Percentiles rank a stretch among this genome's conserved stretches.
Evolutionary conservation across 2,113 vertebrate genomes (phyloP).

Genomic region (Xerus inauris): DNA sequence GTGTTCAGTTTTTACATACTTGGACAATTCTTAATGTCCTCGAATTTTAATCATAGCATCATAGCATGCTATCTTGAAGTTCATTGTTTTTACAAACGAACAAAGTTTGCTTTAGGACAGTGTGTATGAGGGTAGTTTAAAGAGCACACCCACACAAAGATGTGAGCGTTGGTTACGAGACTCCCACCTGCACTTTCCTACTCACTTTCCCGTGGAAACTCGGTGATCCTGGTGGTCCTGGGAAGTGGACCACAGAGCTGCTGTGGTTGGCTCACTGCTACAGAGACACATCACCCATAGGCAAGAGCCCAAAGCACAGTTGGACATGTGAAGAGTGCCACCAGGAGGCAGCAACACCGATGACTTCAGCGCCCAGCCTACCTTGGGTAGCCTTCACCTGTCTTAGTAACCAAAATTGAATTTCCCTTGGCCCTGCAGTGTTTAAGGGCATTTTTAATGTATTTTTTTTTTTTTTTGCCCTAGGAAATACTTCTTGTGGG

Average conservation of each 20-base stretch:
- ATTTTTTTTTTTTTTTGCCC: background rate
- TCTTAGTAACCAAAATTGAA: background rate
- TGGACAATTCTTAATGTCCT: too few species aligned
- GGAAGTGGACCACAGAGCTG: background rate
- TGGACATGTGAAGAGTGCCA: fast-evolving
- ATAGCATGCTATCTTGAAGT: fast-evolving
- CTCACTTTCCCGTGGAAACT: background rate
- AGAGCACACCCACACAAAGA: background rate
- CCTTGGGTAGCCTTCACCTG: fast-evolving
- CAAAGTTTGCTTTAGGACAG: fast-evolving
- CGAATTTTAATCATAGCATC: background rate
- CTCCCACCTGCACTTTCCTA: fast-evolving
- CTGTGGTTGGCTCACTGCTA: background rate
- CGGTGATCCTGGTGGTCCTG: fast-evolving
- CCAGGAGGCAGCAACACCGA: background rate
- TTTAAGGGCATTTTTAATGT: fast-evolving
- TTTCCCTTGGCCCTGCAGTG: background rate
- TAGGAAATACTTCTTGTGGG: background rate
- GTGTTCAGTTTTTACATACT: background rate
- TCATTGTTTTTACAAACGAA: background rate
- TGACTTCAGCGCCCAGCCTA: background rate
- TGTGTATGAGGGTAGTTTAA: fast-evolving
- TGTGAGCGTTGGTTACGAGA: fast-evolving
- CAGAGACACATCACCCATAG: fast-evolving
- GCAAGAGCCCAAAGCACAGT: fast-evolving